phyloP scores from a whole-genome alignment of 2,113 vertebrate genomes.

The Pholis gunnellus region DNA sequence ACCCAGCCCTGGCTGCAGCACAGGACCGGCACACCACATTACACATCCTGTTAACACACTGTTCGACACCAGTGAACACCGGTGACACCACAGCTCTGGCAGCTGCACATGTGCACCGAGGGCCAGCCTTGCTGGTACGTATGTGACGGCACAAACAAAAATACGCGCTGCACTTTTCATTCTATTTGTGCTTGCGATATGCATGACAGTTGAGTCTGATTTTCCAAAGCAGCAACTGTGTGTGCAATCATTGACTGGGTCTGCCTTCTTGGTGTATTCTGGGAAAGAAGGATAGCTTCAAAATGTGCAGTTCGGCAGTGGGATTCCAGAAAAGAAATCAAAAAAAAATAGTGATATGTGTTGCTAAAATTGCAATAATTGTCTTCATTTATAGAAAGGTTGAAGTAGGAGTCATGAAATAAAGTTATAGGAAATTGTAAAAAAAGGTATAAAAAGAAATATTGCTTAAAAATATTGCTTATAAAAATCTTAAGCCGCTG shows the following conservation, averaged over 20 bases:
- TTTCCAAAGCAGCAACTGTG: neutral
- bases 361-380: conserved; percentile 23
- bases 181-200: conserved; percentile 8
- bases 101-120: conserved; percentile 73
- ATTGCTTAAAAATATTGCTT: conserved; percentile 19
- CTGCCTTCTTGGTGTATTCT: neutral
- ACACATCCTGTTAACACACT: conserved; percentile 81
- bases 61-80: conserved; percentile 73
- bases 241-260: neutral
- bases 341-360: neutral
- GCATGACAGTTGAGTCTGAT: conserved; percentile 4
- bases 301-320: neutral
- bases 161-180: neutral
- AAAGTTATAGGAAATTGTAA: conserved; percentile 9
- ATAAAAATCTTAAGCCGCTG: neutral
- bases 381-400: neutral
- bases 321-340: neutral
- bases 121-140: conserved; percentile 50
- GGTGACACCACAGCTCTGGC: conserved; percentile 73
- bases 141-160: conserved; percentile 34
- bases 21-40: conserved; percentile 70
- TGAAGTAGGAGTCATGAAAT: conserved; percentile 23
- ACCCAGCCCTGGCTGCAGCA: conserved; percentile 71
- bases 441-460: conserved; percentile 3
- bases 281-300: neutral